These are phyloP conservation scores for Campaea margaritaria DNA, from an alignment of 2,888 invertebrate genomes.

Conservation along the genomic window DNA sequence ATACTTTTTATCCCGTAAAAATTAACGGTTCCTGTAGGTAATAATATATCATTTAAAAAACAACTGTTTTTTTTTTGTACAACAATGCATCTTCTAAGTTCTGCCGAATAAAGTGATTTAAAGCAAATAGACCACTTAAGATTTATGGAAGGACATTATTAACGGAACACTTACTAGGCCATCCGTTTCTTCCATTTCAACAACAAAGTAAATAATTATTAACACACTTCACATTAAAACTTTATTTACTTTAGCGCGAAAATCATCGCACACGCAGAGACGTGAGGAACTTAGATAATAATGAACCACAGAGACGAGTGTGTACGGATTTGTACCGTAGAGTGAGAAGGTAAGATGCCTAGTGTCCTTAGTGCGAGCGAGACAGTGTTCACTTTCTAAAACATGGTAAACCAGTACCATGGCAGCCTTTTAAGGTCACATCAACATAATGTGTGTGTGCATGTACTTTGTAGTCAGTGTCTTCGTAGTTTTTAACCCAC, in stretches of 20 bases:
- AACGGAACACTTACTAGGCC: conserved; percentile 26
- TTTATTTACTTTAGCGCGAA: conserved; percentile 37
- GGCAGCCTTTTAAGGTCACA: conserved; percentile 78
- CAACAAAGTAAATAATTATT: conserved; percentile 8
- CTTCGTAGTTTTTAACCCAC: neutral
- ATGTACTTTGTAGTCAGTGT: neutral
- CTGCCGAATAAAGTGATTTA: too few species aligned
- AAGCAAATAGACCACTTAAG: too few species aligned
- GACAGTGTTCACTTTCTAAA: conserved; percentile 75
- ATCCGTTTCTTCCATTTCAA: conserved; percentile 43
- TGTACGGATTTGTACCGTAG: conserved; percentile 35
- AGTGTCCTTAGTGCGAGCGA: conserved; percentile 48
- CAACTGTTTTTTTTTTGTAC: too few species aligned
- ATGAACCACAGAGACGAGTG: conserved; percentile 49
- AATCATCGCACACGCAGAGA: conserved; percentile 48
- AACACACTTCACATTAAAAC: conserved; percentile 17
- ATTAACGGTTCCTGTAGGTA: too few species aligned
- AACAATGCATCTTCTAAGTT: too few species aligned
- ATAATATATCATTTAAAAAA: too few species aligned
- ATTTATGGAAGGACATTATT: too few species aligned
- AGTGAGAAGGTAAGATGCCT: conserved; percentile 49
- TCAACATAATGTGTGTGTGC: conserved; percentile 50
- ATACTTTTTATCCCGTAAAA: too few species aligned
- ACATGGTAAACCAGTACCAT: conserved; percentile 56
- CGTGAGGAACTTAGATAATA: conserved; percentile 46